Evolutionary conservation across 2,797 vertebrate genomes (phyloP), one percentile per base, ranked within the genome.

Genomic region (Coregonus sp.): DNA sequence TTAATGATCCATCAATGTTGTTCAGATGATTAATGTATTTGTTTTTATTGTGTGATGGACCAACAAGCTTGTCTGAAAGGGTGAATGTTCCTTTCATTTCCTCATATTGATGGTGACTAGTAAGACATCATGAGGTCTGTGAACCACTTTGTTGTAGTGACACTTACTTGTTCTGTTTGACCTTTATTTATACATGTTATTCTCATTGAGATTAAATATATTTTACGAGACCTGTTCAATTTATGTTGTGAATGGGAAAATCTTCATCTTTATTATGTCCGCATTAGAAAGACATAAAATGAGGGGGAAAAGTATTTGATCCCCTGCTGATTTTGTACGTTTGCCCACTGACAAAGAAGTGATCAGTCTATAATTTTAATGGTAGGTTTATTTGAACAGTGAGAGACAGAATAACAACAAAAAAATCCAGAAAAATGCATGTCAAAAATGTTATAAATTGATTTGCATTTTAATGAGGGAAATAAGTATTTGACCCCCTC

Each of bases 11-110:
- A 90, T 92, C 92, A 88, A 72, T 85, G 88, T 88, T 63, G 85
- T 90, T 91, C 84, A 65, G 84, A 90, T 91, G 92, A 93, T 93
- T 91, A 91, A 93, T 93, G 92, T 85, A 90, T 92, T 92, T 93
- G 91, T 92, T 92, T 92, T 90, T 92, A 87, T 85, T 86, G 89
- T 89, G 87, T 91, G 90, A 92, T 92, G 92, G 92, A 78, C 91
- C 86, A 75, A 88, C 90, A 90, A 91, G 85, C 87, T 89, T 31
- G 31, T 72, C 51, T 33, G 84, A 90, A 91, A 88, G 33, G 90
- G 86, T 88, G 89, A 90, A 83, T 89, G 90, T 91, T 88, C 84
- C 63, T 78, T 81, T 80, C 86, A 91, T 90, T 91, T 90, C 87
- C 88, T 59, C 68, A 20, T 12, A n/a, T 5, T 70, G 35, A 81